phyloP scores from a whole-genome alignment of 1,140 invertebrate species.

The Tetraneura akinire region DNA sequence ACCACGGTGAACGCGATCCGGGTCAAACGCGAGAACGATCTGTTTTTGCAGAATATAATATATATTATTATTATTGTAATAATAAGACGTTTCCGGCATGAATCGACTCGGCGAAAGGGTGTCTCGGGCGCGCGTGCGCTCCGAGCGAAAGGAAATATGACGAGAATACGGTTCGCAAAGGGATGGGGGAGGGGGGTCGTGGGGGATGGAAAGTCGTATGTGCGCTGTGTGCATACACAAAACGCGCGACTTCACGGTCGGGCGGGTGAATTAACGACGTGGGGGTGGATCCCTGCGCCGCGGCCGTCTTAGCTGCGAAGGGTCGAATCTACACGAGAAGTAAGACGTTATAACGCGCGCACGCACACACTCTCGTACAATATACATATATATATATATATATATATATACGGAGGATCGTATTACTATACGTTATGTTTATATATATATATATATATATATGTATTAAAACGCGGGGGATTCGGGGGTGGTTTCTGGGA shows the following conservation, averaged over 20 bases:
- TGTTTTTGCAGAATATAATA: no score
- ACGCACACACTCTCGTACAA: no score
- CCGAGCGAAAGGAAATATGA: not conserved
- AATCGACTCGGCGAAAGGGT: not conserved
- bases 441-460: not conserved
- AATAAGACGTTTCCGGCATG: no score
- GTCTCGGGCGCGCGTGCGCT: not conserved
- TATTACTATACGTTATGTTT: no score
- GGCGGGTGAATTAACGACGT: not conserved
- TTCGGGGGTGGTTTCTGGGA: constrained; percentile 16
- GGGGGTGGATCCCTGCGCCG: not conserved
- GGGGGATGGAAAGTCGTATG: no score
- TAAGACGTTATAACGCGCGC: constrained; percentile 31
- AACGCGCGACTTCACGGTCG: not conserved
- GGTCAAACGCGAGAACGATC: no score
- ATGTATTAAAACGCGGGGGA: not conserved
- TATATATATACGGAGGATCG: no score
- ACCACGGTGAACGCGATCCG: no score
- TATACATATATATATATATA: no score
- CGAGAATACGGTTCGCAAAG: not conserved
- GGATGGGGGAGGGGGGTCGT: not conserved
- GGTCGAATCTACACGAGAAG: not conserved
- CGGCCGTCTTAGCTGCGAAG: not conserved
- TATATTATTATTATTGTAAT: no score
- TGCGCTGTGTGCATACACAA: not conserved